Conservation (phyloP, 2,888 invertebrate genomes). For the Dione vanillae region DNA sequence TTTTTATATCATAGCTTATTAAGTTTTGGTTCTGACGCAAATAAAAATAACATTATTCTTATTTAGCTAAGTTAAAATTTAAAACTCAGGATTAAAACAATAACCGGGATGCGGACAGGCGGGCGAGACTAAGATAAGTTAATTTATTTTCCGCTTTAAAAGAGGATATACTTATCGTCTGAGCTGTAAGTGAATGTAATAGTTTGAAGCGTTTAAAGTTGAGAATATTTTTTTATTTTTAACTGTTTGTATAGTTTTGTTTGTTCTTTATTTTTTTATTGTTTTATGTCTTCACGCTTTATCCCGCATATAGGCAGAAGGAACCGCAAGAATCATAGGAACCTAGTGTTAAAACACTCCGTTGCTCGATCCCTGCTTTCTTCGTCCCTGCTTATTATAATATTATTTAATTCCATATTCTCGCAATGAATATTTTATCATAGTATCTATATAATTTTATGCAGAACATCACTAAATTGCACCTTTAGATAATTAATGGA, state of each 20-base stretch:
- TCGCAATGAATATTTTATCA: background rate
- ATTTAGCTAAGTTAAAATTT: slow-evolving; percentile 11
- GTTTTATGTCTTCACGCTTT: no score
- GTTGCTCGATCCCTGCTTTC: no score
- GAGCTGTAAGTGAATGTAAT: slow-evolving; percentile 10
- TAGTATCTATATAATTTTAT: background rate
- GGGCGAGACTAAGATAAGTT: slow-evolving; percentile 11
- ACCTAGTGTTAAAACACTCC: no score
- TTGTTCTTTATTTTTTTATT: no score
- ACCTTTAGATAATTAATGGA: slow-evolving; percentile 17
- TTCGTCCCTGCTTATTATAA: no score
- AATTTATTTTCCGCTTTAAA: slow-evolving; percentile 20
- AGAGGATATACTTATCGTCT: slow-evolving; percentile 12
- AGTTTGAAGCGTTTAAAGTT: slow-evolving; percentile 2
- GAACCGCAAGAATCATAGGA: no score
- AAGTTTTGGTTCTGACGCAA: background rate
- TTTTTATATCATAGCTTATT: background rate
- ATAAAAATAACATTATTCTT: background rate
- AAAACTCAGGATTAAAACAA: slow-evolving; percentile 17
- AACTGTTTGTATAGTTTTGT: background rate
- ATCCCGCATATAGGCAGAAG: no score
- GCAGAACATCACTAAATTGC: background rate
- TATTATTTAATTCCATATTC: no score
- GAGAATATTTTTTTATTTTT: background rate
- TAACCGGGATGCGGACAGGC: slow-evolving; percentile 7